These are phyloP conservation scores for Schlechtendalia chinensis DNA, from an alignment of 1,140 invertebrate species.

Conservation along the genomic window DNA sequence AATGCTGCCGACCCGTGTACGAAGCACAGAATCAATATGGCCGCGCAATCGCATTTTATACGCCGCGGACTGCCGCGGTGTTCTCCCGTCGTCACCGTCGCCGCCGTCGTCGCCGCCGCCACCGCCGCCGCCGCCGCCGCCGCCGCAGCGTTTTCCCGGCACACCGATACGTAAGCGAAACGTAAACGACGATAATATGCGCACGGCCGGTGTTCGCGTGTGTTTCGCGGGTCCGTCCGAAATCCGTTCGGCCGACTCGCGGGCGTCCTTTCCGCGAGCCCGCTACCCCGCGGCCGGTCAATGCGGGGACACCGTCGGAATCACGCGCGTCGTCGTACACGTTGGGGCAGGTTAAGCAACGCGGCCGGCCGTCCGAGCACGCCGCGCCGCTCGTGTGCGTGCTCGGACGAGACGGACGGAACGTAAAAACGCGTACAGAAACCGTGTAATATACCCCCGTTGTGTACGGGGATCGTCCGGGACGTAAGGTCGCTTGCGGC, in stretches of 20 bases:
- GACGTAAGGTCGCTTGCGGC: too few species aligned
- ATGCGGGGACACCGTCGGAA: not conserved
- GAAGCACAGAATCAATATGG: conserved; percentile 43
- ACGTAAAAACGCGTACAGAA: too few species aligned
- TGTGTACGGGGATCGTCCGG: too few species aligned
- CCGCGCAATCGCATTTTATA: conserved; percentile 43
- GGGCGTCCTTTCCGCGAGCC: too few species aligned
- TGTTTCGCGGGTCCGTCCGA: too few species aligned
- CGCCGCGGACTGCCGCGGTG: conserved; percentile 5
- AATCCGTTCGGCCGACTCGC: too few species aligned
- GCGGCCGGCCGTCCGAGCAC: too few species aligned
- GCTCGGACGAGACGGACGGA: too few species aligned
- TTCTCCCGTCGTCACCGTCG: too few species aligned
- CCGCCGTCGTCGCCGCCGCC: not conserved
- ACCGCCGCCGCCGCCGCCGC: not conserved
- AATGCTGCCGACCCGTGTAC: conserved; percentile 29
- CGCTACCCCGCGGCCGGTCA: not conserved
- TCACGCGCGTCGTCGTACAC: not conserved
- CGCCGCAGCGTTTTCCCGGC: not conserved
- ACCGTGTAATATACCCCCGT: too few species aligned
- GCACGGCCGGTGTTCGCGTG: too few species aligned
- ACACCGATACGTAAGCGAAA: conserved; percentile 1
- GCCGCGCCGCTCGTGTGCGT: too few species aligned
- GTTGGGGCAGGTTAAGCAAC: not conserved
- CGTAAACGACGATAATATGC: not conserved